phyloP scores from a whole-genome alignment of 2,113 vertebrate species.

The Pholis gunnellus region DNA sequence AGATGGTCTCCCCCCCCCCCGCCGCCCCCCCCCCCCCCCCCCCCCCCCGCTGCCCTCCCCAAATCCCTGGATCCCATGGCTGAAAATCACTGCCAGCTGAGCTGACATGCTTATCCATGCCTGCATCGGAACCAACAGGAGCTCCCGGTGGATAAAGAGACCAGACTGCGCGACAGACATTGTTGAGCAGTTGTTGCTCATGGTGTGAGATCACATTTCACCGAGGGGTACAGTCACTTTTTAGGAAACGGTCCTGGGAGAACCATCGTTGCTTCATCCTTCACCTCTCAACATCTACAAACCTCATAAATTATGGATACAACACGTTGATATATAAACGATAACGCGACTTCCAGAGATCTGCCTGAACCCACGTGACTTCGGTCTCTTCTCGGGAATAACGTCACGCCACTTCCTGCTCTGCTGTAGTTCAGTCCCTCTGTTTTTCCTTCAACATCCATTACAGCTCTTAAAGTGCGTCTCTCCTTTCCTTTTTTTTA shows the following conservation, averaged over 20 bases:
- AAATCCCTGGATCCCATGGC: constrained; percentile 62
- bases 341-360: constrained; percentile 8
- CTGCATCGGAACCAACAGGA: constrained; percentile 49
- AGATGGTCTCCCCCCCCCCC: constrained; percentile 34
- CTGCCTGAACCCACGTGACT: constrained; percentile 1
- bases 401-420: constrained; percentile 24
- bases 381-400: constrained; percentile 24
- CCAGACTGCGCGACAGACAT: constrained; percentile 48
- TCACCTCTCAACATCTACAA: constrained; percentile 4
- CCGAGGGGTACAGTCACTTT: background rate
- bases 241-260: constrained; percentile 15
- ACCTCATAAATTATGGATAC: background rate
- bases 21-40: background rate
- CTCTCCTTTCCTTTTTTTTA: constrained; percentile 2
- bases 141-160: constrained; percentile 48
- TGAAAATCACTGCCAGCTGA: constrained; percentile 82
- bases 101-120: constrained; percentile 60
- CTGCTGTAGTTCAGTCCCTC: background rate
- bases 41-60: constrained; percentile 23
- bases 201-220: constrained; percentile 49
- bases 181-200: constrained; percentile 8
- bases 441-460: constrained; percentile 21
- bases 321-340: constrained; percentile 11
- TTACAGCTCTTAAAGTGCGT: constrained; percentile 29
- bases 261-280: constrained; percentile 15